Conservation (phyloP, 2,888 invertebrate species). For the Amblyjoppa proteus region DNA sequence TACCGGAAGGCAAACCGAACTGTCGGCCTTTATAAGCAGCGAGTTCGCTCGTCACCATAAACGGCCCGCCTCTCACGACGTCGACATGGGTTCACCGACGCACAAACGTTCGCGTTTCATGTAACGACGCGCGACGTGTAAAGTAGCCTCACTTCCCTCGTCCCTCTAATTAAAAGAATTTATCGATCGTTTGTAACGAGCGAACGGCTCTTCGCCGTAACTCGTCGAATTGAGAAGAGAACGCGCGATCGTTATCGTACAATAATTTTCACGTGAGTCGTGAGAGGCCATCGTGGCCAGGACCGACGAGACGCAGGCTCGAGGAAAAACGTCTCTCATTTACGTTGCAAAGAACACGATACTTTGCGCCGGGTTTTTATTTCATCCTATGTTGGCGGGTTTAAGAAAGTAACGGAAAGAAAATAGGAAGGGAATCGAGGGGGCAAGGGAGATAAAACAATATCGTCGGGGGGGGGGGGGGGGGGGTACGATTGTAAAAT, state of each 20-base stretch:
- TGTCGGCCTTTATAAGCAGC: constrained; percentile 90
- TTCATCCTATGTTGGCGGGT: background rate
- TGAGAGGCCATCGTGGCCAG: constrained; percentile 15
- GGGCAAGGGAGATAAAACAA: constrained; percentile 26
- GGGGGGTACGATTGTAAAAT: constrained; percentile 68
- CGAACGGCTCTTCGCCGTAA: background rate
- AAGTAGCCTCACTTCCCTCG: constrained; percentile 80
- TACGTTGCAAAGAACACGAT: background rate
- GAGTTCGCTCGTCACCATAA: constrained; percentile 92
- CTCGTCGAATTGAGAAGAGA: background rate
- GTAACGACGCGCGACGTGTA: constrained; percentile 85
- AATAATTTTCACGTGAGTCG: constrained; percentile 22
- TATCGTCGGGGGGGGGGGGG: constrained; percentile 24
- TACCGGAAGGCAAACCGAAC: constrained; percentile 86
- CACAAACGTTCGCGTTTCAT: constrained; percentile 91
- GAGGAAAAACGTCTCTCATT: background rate
- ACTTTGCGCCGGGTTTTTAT: background rate
- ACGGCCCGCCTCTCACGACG: constrained; percentile 90
- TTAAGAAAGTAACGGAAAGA: background rate
- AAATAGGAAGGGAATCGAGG: background rate
- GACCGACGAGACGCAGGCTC: constrained; percentile 1
- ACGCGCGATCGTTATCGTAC: background rate
- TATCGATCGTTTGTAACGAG: constrained; percentile 65
- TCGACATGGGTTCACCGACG: constrained; percentile 92
- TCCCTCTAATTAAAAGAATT: constrained; percentile 75